Conservation (phyloP, 2,797 vertebrate genomes). For the Sebastes dallii region DNA sequence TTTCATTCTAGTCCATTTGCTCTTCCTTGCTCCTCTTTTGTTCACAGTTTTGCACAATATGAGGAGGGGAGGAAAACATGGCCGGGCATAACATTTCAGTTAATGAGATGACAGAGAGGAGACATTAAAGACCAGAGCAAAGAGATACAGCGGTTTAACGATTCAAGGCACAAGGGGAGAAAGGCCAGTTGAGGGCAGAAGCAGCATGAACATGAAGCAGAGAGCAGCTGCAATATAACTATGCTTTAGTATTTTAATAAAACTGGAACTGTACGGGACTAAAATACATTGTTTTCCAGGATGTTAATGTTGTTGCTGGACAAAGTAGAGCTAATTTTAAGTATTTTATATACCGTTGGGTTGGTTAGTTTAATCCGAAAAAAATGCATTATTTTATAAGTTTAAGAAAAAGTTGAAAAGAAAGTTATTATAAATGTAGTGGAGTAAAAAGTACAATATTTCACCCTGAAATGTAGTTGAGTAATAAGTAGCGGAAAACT, state of each 20-base stretch:
- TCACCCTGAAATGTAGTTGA: background rate
- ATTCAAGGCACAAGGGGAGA: background rate
- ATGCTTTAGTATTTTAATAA: background rate
- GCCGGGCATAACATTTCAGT: slow-evolving; percentile 41
- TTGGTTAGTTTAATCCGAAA: background rate
- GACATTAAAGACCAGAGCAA: slow-evolving; percentile 39
- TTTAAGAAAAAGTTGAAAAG: background rate
- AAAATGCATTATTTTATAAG: background rate
- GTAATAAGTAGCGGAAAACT: no score
- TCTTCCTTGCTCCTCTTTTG: slow-evolving; percentile 43
- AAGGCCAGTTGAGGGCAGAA: background rate
- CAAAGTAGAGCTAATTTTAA: background rate
- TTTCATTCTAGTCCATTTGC: slow-evolving; percentile 56
- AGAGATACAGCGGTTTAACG: slow-evolving; percentile 35
- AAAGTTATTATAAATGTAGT: background rate
- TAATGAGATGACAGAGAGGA: slow-evolving; percentile 46
- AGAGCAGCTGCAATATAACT: background rate
- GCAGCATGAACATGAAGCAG: background rate
- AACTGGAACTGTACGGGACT: background rate
- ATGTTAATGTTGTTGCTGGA: background rate
- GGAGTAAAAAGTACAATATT: background rate
- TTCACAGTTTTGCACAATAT: slow-evolving; percentile 46
- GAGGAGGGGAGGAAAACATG: slow-evolving; percentile 28
- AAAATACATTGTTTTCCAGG: background rate
- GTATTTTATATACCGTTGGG: background rate